Percentiles rank a stretch among this genome's conserved stretches.
Evolutionary conservation across 2,113 vertebrate species (phyloP).

Genomic region (Nipponia nippon): DNA sequence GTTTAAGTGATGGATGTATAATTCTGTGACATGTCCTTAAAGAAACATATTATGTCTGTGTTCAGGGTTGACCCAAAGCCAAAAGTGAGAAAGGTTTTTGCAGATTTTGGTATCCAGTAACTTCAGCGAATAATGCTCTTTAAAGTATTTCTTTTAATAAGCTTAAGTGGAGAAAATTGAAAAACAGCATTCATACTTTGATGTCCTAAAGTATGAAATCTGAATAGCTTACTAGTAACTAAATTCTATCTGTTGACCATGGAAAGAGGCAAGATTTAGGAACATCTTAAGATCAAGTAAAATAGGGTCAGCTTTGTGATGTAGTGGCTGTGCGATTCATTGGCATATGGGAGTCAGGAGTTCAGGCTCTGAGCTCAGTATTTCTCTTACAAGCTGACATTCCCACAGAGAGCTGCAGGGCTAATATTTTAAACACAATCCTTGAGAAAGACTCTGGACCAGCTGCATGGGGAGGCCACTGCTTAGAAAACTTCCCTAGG

Average conservation of each 20-base stretch:
- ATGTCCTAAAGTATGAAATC: constrained; percentile 73
- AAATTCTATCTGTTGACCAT: constrained; percentile 38
- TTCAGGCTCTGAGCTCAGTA: background rate
- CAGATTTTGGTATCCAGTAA: constrained; percentile 46
- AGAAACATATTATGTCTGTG: background rate
- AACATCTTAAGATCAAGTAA: constrained; percentile 7
- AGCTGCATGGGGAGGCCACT: background rate
- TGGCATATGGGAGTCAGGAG: background rate
- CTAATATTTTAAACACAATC: background rate
- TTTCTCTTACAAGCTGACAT: background rate
- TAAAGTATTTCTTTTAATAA: constrained; percentile 66
- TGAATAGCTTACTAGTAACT: constrained; percentile 39
- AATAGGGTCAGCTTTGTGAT: background rate
- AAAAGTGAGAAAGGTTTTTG: background rate
- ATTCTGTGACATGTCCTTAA: background rate
- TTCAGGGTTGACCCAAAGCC: constrained; percentile 11
- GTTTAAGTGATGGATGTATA: background rate
- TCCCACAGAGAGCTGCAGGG: background rate
- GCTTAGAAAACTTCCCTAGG: background rate
- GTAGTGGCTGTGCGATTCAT: background rate
- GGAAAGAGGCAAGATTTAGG: constrained; percentile 52
- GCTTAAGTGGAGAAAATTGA: constrained; percentile 69
- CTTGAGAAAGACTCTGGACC: background rate
- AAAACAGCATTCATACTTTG: constrained; percentile 70
- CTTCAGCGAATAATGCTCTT: constrained; percentile 64